Percentiles rank a stretch among this genome's conserved stretches.
These are phyloP conservation scores for Columba livia DNA, from an alignment of 2,113 vertebrate species.

Conservation along the genomic window DNA sequence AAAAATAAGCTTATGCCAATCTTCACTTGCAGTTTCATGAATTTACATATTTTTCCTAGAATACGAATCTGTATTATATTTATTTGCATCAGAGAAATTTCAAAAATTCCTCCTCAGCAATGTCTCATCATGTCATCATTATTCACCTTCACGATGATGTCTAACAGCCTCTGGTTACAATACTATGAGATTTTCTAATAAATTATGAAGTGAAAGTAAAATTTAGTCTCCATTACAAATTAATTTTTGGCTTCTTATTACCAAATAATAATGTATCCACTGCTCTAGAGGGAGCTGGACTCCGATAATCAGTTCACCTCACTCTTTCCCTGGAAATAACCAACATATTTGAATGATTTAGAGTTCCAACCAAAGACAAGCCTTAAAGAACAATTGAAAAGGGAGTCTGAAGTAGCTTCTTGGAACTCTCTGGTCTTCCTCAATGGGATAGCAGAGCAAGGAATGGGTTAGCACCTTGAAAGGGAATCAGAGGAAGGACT, in stretches of 20 bases:
- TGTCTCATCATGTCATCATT: conserved; percentile 34
- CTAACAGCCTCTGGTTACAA: conserved; percentile 19
- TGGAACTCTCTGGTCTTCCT: neutral
- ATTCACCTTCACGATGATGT: neutral
- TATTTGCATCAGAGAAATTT: neutral
- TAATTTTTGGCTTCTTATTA: neutral
- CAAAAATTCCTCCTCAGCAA: conserved; percentile 7
- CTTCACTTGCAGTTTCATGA: neutral
- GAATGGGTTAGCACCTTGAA: neutral
- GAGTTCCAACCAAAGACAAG: neutral
- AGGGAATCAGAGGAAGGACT: neutral
- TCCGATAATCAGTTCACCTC: neutral
- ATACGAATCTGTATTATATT: conserved; percentile 22
- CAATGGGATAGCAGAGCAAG: neutral
- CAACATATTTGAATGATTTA: neutral
- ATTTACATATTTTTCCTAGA: neutral
- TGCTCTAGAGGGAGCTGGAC: neutral
- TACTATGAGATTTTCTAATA: neutral
- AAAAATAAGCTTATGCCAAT: neutral
- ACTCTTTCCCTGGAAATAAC: neutral
- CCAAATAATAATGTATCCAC: neutral
- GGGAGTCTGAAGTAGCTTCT: neutral
- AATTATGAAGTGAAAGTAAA: conserved; percentile 26
- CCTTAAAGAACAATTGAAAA: neutral
- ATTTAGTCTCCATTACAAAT: neutral